A percentile compares a stretch with the other conserved stretches of the same genome.
Conservation (phyloP, 1,140 invertebrate genomes). For the Papilio helenus region DNA sequence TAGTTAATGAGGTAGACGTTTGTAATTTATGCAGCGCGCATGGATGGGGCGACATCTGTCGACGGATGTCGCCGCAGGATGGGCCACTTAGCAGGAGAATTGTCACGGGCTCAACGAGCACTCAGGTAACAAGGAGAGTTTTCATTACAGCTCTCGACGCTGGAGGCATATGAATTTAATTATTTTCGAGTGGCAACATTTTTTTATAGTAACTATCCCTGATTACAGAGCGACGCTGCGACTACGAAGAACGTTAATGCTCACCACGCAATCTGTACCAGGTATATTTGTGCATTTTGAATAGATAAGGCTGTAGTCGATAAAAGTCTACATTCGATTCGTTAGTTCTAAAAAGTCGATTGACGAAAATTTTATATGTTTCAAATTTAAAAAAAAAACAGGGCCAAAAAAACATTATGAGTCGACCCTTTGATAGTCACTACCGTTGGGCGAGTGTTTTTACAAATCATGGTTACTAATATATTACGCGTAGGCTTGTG, state of each 20-base stretch:
- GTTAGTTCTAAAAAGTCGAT: too few species aligned
- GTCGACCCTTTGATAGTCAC: too few species aligned
- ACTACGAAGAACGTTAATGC: slow-evolving; percentile 49
- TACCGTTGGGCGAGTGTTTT: too few species aligned
- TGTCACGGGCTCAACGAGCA: slow-evolving; percentile 56
- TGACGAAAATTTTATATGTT: too few species aligned
- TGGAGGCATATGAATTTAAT: slow-evolving; percentile 32
- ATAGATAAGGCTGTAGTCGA: too few species aligned
- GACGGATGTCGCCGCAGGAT: slow-evolving; percentile 61
- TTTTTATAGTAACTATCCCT: slow-evolving; percentile 26
- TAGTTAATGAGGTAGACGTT: slow-evolving; percentile 30
- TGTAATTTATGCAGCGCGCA: slow-evolving; percentile 47
- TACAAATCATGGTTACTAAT: too few species aligned
- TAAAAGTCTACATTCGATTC: too few species aligned
- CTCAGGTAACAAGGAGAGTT: slow-evolving; percentile 53
- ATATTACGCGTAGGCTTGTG: too few species aligned
- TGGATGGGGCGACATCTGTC: slow-evolving; percentile 43
- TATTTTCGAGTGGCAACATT: slow-evolving; percentile 36
- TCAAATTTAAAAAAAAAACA: too few species aligned
- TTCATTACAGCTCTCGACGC: slow-evolving; percentile 16
- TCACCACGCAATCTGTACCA: slow-evolving; percentile 46
- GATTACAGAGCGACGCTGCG: slow-evolving; percentile 53
- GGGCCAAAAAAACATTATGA: too few species aligned
- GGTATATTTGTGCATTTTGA: slow-evolving; percentile 45
- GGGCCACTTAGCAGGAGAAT: slow-evolving; percentile 54